Evolutionary conservation across 1,140 invertebrate species (phyloP), one percentile per base, ranked within the genome.

Genomic region (Drosophila micromelanica): DNA sequence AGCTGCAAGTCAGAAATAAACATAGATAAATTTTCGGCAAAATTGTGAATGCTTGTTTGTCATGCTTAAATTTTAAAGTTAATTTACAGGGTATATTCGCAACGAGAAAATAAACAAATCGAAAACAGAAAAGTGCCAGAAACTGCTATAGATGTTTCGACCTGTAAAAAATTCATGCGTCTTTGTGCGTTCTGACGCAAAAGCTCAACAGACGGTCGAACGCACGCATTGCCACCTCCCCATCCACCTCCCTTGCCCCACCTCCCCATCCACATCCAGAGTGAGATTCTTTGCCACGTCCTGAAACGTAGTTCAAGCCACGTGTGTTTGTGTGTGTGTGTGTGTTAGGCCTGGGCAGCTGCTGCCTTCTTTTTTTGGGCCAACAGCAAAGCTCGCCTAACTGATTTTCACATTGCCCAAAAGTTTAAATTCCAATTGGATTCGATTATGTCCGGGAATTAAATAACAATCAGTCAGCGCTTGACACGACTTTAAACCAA

Each of bases 81-180:
- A 12, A 5, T 42, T 7, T 60, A 40, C 37, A 69, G 55, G 57
- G 35, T 69, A 70, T 56, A 35, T 32, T 4, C 3, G n/a, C 20
- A 17, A 17, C 17, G 11, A 40, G 42, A 43, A 37, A 55, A 23
- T 23, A 73, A 17, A 11, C 65, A 82, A 72, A 68, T 56, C 72
- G 72, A 72, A 82, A 75, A 78, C 78, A 86, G 77, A 73, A 85
- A 76, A 60, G 76, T 79, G 65, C 61, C 61, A 76, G 48, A 55
- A 62, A 59, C 45, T 55, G 12, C n/a, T 37, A 13, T 30, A 38
- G 48, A 17, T 54, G 49, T 35, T 56, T 40, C 35, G 62, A 57
- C 46, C 37, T 73, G 75, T 87, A 79, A 86, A 86, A 86, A 82
- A 86, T 86, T 82, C 75, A 86, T 86, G 82, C 52, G 56, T 70